A percentile compares a stretch with the other conserved stretches of the same genome.
Conservation (phyloP, 2,113 vertebrate species). For the Cathartes aura region DNA sequence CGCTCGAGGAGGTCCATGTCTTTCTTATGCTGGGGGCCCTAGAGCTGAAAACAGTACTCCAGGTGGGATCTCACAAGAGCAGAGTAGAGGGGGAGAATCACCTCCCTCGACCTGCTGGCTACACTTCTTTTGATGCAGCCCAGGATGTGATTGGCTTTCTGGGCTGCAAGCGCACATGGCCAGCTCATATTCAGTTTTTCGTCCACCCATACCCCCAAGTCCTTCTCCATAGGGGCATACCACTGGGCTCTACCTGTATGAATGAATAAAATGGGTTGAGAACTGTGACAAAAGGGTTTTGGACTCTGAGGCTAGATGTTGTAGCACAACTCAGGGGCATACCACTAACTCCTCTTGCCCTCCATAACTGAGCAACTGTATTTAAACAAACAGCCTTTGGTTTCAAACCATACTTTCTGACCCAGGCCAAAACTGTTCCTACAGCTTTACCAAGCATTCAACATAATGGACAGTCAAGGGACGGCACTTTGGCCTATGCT, state of each 20-base stretch:
- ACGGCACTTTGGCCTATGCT: not conserved
- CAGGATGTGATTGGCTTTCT: not conserved
- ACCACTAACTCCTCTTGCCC: not conserved
- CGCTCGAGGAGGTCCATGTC: rapidly evolving
- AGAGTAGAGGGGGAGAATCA: not conserved
- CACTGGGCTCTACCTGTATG: not conserved
- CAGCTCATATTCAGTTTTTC: not conserved
- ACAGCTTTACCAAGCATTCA: not conserved
- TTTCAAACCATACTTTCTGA: not conserved
- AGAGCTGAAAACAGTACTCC: not conserved
- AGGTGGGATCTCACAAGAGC: not conserved
- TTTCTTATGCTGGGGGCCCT: not conserved
- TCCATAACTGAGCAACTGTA: not conserved
- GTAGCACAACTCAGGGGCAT: rapidly evolving
- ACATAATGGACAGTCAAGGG: not conserved
- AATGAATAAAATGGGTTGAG: not conserved
- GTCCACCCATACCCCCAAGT: not conserved
- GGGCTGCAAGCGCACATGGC: not conserved
- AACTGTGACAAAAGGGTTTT: not conserved
- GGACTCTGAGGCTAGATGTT: not conserved
- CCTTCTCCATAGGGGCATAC: not conserved
- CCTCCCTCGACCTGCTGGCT: rapidly evolving
- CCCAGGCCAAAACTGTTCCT: not conserved
- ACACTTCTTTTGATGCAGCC: not conserved
- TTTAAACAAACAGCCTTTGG: not conserved